These are phyloP conservation scores for Mimas tiliae DNA, from an alignment of 2,888 invertebrate genomes.

Conservation along the genomic window DNA sequence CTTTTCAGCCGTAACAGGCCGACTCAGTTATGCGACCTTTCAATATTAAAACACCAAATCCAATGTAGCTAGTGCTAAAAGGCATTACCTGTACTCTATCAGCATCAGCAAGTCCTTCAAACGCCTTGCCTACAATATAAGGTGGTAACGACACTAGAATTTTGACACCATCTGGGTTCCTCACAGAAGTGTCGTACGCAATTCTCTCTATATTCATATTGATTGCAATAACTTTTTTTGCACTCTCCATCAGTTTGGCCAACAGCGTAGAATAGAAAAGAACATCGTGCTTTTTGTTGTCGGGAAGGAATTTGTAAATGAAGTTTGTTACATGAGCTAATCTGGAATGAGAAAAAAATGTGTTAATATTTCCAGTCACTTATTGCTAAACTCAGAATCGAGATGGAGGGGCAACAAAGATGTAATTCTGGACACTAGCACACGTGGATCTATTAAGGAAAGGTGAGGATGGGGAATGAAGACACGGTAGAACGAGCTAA, in stretches of 20 bases:
- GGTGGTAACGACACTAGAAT: constrained; percentile 59
- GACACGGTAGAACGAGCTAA: too few species aligned
- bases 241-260: constrained; percentile 69
- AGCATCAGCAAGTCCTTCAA: constrained; percentile 74
- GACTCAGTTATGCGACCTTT: too few species aligned
- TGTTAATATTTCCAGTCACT: neutral
- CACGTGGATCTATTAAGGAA: too few species aligned
- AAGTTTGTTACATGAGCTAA: constrained; percentile 63
- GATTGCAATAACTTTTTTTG: constrained; percentile 61
- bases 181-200: constrained; percentile 66
- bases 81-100: constrained; percentile 70
- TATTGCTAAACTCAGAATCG: too few species aligned
- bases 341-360: constrained; percentile 49
- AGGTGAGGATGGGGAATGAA: too few species aligned
- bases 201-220: constrained; percentile 74
- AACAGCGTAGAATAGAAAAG: constrained; percentile 72
- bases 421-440: too few species aligned
- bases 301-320: constrained; percentile 62
- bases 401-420: too few species aligned
- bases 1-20: too few species aligned
- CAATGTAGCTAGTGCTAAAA: neutral
- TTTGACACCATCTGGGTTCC: constrained; percentile 66
- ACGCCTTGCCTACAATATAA: constrained; percentile 59
- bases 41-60: too few species aligned
- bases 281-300: constrained; percentile 61